Base-by-base conservation (phyloP, 2,113 vertebrate species). In the Eira barbara region DNA sequence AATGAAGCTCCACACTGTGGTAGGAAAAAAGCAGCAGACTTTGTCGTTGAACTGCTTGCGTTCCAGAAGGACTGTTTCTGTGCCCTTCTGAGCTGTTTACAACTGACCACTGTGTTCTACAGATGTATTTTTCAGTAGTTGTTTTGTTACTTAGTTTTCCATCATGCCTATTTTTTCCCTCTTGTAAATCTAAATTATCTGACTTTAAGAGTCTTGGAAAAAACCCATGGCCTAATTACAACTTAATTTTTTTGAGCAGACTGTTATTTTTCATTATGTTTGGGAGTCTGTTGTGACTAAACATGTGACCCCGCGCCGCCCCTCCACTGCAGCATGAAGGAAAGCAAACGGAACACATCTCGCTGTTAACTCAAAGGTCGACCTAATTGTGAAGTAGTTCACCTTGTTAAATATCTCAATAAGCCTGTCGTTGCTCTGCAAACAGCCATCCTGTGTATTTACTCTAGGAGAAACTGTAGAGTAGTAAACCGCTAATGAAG, bases 1-100 rank as follows among this genome's bases (percentile, higher is more conserved):
- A 97, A 97, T 97, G 96, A 98, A 98, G 98, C 94, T 89, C 92
- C 97, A 98, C 95, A 92, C 97, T 98, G 97, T 98, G 97, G 94
- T 97, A 98, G 98, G 98, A 97, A 74, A 39, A 39, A 83, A 95
- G 95, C 97, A 96, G 96, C 89, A 85, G 81, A 95, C 95, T 97
- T 63, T 97, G 96, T 98, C 91, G 31, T 89, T 96, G 97, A 92
- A 91, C 97, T 95, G 69, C 79, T 93, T 78, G 76, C 0, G 31
- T 7, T 89, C 69, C 91, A 94, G 96, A 79, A 95, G 95, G 67
- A 57, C 71, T 65, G 79, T 94, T 90, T 91, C 59, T 96, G 81
- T 25, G 21, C 63, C 95, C 74, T 74, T 96, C 94, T 97, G 49
- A 85, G 36, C 89, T 97, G 91, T 98, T 98, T 98, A 94, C 95